Evolutionary conservation across 2,113 vertebrate species (phyloP).

Genomic region (Petrocephalus microphthalmus): DNA sequence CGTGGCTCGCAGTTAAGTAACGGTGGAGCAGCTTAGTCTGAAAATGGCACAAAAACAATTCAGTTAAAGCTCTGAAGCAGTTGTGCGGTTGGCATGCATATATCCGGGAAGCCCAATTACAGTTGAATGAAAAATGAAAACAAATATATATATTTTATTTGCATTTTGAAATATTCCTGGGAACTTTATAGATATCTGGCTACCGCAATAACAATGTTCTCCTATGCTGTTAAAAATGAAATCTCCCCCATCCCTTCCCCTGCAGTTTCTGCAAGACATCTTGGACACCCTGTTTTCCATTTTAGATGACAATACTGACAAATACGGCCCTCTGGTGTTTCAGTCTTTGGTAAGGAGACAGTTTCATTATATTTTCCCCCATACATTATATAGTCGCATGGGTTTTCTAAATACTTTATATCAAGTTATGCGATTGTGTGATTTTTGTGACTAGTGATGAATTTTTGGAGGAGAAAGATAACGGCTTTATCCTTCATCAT

Average conservation of each 20-base stretch:
- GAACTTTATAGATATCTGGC: background rate
- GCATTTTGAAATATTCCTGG: background rate
- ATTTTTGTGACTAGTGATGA: background rate
- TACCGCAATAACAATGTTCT: background rate
- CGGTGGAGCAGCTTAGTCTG: background rate
- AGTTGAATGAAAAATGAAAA: background rate
- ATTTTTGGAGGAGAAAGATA: background rate
- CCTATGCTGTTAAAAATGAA: background rate
- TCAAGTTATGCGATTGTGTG: background rate
- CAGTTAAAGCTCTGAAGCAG: background rate
- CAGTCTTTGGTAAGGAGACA: slow-evolving; percentile 83
- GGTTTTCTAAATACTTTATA: background rate
- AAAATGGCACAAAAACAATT: background rate
- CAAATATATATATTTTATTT: background rate
- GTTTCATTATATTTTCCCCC: background rate
- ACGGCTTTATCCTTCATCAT: background rate
- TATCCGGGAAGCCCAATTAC: background rate
- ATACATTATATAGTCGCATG: background rate
- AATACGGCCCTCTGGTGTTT: slow-evolving; percentile 93
- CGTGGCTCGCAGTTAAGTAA: background rate
- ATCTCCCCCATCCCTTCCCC: slow-evolving; percentile 23
- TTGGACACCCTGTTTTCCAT: slow-evolving; percentile 95
- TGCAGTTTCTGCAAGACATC: slow-evolving; percentile 94
- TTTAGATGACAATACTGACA: slow-evolving; percentile 95
- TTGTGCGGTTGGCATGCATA: background rate